Evolutionary conservation across 53 echinoderm and acorn worm species (phyloP).

Genomic region (Astropecten irregularis): DNA sequence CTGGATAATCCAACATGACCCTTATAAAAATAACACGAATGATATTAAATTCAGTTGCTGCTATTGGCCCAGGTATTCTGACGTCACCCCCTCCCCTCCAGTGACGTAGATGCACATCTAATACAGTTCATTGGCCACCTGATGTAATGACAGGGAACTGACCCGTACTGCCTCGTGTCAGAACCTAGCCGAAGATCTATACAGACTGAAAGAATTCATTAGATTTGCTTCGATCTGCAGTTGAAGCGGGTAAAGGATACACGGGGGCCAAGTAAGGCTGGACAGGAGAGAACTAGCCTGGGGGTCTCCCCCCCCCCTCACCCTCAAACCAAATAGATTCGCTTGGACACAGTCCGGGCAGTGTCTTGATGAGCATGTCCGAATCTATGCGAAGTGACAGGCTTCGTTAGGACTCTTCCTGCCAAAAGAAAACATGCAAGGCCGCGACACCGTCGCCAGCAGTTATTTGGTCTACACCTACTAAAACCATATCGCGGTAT

Average conservation of each 20-base stretch:
- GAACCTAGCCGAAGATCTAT: not conserved
- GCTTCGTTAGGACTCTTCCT: not conserved
- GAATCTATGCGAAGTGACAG: not conserved
- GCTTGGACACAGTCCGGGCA: not conserved
- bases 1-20: not conserved
- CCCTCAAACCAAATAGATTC: not conserved
- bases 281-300: not conserved
- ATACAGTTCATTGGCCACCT: slow-evolving; percentile 7
- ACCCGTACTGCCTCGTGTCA: not conserved
- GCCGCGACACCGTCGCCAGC: no score
- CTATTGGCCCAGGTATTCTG: not conserved
- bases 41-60: not conserved
- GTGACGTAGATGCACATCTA: not conserved
- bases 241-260: slow-evolving; percentile 7
- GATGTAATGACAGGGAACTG: not conserved
- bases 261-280: not conserved
- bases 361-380: not conserved
- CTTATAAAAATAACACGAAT: not conserved
- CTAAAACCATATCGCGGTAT: no score
- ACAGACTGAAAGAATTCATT: not conserved
- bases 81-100: not conserved
- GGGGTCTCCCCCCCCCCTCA: not conserved
- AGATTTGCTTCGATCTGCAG: slow-evolving; percentile 29
- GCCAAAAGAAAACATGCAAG: not conserved
- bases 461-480: no score